Percentiles rank a stretch among this genome's conserved stretches.
Evolutionary conservation across 2,888 invertebrate species (phyloP).

Genomic region (Celastrina argiolus): DNA sequence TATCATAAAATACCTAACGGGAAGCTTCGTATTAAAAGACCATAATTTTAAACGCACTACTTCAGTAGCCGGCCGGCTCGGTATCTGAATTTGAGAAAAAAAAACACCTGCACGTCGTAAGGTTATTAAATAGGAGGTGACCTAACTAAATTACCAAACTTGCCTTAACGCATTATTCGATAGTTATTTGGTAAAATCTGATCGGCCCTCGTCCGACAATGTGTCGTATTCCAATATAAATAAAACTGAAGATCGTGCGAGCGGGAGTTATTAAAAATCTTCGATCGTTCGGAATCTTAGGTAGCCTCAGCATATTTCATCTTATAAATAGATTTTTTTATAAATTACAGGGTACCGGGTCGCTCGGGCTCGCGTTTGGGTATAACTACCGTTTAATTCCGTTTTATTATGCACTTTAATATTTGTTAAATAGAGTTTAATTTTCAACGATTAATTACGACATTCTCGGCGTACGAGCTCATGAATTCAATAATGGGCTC

Average conservation of each 20-base stretch:
- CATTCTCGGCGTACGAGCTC: constrained; percentile 38
- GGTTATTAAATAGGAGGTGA: constrained; percentile 76
- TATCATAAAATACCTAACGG: constrained; percentile 40
- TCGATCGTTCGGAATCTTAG: constrained; percentile 74
- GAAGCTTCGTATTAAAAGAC: constrained; percentile 65
- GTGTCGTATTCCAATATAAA: not conserved
- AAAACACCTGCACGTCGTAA: constrained; percentile 67
- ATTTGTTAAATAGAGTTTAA: constrained; percentile 55
- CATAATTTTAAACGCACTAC: constrained; percentile 74
- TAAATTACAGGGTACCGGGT: constrained; percentile 76
- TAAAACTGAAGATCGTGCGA: constrained; percentile 17
- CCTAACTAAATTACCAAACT: constrained; percentile 76
- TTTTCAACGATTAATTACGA: constrained; percentile 43
- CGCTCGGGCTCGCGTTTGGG: constrained; percentile 63
- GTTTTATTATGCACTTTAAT: constrained; percentile 57
- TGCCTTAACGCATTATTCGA: constrained; percentile 65
- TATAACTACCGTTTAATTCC: constrained; percentile 48
- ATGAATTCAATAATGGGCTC: constrained; percentile 58
- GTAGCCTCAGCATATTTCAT: constrained; percentile 73
- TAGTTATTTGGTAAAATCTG: constrained; percentile 14
- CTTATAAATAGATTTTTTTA: constrained; percentile 78
- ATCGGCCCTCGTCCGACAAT: not conserved
- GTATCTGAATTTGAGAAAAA: constrained; percentile 49
- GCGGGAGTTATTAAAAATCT: constrained; percentile 65
- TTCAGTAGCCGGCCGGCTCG: constrained; percentile 70